Conservation (phyloP, 1,140 invertebrate species). For the Hyphantria cunea region DNA sequence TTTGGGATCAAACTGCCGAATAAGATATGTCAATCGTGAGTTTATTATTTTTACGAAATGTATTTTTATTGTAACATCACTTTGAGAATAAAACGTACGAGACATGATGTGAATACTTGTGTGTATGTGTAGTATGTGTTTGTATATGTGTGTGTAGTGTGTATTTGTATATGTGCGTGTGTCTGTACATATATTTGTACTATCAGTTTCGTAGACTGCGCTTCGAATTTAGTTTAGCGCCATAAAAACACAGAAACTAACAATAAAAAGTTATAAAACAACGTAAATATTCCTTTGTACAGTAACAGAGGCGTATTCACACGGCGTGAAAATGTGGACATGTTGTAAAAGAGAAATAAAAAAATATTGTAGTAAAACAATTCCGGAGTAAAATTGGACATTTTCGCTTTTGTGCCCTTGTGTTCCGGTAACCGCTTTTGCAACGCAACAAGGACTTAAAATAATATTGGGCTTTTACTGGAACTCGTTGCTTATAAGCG, state of each 20-base stretch:
- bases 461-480: constrained; percentile 26
- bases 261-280: constrained; percentile 9
- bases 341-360: constrained; percentile 14
- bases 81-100: too few species aligned
- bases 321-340: constrained; percentile 25
- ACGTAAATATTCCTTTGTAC: constrained; percentile 19
- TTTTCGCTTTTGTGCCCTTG: constrained; percentile 24
- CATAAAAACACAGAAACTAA: constrained; percentile 4
- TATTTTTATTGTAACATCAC: too few species aligned
- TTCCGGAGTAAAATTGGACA: constrained; percentile 25
- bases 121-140: too few species aligned
- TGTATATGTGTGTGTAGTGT: too few species aligned
- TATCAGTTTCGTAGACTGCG: too few species aligned
- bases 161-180: too few species aligned
- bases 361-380: constrained; percentile 27
- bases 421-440: constrained; percentile 27
- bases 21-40: too few species aligned
- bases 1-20: too few species aligned
- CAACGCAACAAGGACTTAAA: constrained; percentile 25
- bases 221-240: too few species aligned
- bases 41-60: too few species aligned
- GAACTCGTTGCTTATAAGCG: constrained; percentile 15
- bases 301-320: constrained; percentile 5
- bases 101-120: too few species aligned
- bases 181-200: too few species aligned